Conservation (phyloP, 2,888 invertebrate species). For the Oscheius sp. region DNA sequence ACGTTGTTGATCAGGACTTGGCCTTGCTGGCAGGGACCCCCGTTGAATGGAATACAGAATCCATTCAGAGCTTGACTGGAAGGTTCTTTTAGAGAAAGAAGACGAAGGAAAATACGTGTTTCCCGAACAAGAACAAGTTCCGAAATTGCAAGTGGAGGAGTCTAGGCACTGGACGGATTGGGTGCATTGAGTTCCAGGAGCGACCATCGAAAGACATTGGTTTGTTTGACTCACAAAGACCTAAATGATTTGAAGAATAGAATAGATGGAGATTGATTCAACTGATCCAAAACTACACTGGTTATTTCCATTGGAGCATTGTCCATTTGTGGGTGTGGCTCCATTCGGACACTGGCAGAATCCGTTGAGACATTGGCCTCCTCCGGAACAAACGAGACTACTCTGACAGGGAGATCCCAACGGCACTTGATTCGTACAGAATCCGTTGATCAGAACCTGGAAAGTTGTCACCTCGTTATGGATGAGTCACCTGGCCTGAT, state of each 20-base stretch:
- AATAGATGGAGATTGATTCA: neutral
- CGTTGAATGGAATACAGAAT: slow-evolving; percentile 39
- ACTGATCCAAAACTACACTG: slow-evolving; percentile 6
- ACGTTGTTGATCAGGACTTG: slow-evolving; percentile 28
- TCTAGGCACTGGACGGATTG: neutral
- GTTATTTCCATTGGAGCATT: neutral
- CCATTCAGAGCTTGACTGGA: slow-evolving; percentile 43
- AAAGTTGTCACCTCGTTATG: neutral
- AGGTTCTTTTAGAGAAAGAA: neutral
- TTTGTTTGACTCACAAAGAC: slow-evolving; percentile 9
- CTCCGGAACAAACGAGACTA: neutral
- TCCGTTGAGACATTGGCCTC: slow-evolving; percentile 1
- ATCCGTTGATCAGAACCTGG: slow-evolving; percentile 19
- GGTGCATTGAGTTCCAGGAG: neutral
- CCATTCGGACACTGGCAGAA: slow-evolving; percentile 18
- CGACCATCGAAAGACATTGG: neutral
- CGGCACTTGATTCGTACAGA: slow-evolving; percentile 7
- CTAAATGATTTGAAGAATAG: neutral
- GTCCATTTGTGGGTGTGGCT: neutral
- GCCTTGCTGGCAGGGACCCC: slow-evolving; percentile 28
- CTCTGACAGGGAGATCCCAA: slow-evolving; percentile 10
- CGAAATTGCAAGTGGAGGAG: neutral
- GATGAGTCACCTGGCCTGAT: slow-evolving; percentile 15
- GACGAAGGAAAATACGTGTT: neutral
- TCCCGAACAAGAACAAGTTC: slow-evolving; percentile 15